Evolutionary conservation across 2,888 invertebrate species (phyloP), one percentile per base, ranked within the genome.

Genomic region (Sphaeridia pumilis): DNA sequence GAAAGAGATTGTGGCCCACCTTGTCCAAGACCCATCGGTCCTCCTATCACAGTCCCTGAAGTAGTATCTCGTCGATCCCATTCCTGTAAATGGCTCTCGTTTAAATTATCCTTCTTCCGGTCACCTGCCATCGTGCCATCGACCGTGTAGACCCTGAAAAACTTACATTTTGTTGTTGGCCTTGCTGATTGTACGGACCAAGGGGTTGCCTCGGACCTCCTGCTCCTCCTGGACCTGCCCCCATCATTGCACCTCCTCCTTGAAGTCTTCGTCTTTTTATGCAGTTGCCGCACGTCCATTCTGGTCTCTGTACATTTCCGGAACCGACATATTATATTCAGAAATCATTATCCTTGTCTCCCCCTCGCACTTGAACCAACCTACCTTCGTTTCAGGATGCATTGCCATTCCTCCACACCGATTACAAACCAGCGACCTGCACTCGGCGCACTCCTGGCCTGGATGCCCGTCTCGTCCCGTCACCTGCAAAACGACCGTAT

Each of bases 261-360:
- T 36, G 24, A 42, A 49, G 36, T 48, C 65, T 61, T 51, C 64
- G 55, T 49, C 66, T 58, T 55, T 68, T 68, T 55, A 68, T 65
- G 55, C 69, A 69, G 60, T 64, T 66, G 53, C 66, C 67, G 58
- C 69, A 69, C 35, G 67, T 65, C 67, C 68, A 69, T 53, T 68
- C 68, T 14, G 67, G 63, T 58, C 65, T 64, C 69, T 69, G 64
- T 14, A 57, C 64, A 55, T 31, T 21, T 7, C n/a, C n/a, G n/a
- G n/a, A n/a, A 17, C 7, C 17, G 5, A 5, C 12, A 38, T 38
- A 38, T 38, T 38, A 17, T 20, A 38, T 17, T 10, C 31, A 31
- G 31, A 7, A 31, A 31, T 14, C 14, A 31, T 10, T 14, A 31
- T 31, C 7, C 31, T 7, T 31, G 14, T 14, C 31, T 31, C 14